Conservation (phyloP, 2,113 vertebrate genomes). For the Bos taurus region DNA sequence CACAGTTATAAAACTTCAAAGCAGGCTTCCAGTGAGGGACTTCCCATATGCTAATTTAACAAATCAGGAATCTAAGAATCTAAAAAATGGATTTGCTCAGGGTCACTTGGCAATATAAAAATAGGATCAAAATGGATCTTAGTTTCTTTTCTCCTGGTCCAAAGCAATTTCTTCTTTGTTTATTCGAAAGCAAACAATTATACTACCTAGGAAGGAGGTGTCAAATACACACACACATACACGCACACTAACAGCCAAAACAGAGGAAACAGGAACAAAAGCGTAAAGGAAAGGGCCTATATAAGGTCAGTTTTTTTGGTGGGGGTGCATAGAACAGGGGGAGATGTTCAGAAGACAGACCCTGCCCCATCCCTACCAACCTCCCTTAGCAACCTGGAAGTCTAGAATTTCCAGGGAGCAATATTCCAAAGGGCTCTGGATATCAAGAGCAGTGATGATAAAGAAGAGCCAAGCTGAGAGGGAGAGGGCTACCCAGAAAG, state of each 20-base stretch:
- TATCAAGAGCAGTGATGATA: not conserved
- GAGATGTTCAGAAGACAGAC: not conserved
- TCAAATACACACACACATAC: not conserved
- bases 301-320: not conserved
- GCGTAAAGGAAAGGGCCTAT: not conserved
- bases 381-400: not conserved
- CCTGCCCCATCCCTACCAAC: not conserved
- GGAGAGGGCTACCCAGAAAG: not conserved
- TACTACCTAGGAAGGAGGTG: not conserved
- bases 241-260: not conserved
- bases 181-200: not conserved
- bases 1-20: not conserved
- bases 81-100: not conserved
- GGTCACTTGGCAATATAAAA: not conserved
- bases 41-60: not conserved
- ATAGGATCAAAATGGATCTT: not conserved
- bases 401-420: accelerated
- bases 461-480: not conserved
- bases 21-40: not conserved
- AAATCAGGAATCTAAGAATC: not conserved
- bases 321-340: not conserved
- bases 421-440: not conserved
- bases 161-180: not conserved
- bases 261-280: not conserved
- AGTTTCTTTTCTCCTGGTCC: not conserved